A percentile compares a stretch with the other conserved stretches of the same genome.
Conservation (phyloP, 2,113 vertebrate genomes). For the Cyanoramphus novaezelandiae region DNA sequence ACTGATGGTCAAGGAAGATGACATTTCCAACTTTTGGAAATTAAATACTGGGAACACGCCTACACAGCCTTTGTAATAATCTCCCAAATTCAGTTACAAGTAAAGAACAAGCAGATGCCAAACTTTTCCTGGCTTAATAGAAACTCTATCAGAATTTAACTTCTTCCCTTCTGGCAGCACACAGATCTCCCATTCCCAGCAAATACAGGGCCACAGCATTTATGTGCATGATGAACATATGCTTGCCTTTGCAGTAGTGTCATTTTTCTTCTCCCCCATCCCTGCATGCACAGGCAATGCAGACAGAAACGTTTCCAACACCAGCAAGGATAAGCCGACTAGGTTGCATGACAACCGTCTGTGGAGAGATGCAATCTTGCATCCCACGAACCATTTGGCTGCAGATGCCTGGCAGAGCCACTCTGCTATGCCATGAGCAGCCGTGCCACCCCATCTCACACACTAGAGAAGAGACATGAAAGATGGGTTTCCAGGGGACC, state of each 20-base stretch:
- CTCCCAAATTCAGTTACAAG: slow-evolving; percentile 46
- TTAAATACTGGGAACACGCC: slow-evolving; percentile 47
- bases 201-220: not conserved
- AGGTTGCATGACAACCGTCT: not conserved
- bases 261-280: not conserved
- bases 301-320: not conserved
- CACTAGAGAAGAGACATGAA: not conserved
- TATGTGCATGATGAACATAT: not conserved
- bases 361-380: not conserved
- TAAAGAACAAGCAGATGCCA: slow-evolving; percentile 40
- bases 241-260: not conserved
- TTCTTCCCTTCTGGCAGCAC: not conserved
- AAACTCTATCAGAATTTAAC: slow-evolving; percentile 38
- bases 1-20: slow-evolving; percentile 40
- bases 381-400: fast-evolving
- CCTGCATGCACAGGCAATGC: not conserved
- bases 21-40: slow-evolving; percentile 72
- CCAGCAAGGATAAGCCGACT: not conserved
- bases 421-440: not conserved
- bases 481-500: not conserved
- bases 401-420: not conserved
- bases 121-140: slow-evolving; percentile 57
- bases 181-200: not conserved
- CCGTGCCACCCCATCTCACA: not conserved
- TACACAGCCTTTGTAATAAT: slow-evolving; percentile 67